Evolutionary conservation across 2,888 invertebrate species (phyloP), one percentile per base, ranked within the genome.

Genomic region (Tenthredo scrophulariae): DNA sequence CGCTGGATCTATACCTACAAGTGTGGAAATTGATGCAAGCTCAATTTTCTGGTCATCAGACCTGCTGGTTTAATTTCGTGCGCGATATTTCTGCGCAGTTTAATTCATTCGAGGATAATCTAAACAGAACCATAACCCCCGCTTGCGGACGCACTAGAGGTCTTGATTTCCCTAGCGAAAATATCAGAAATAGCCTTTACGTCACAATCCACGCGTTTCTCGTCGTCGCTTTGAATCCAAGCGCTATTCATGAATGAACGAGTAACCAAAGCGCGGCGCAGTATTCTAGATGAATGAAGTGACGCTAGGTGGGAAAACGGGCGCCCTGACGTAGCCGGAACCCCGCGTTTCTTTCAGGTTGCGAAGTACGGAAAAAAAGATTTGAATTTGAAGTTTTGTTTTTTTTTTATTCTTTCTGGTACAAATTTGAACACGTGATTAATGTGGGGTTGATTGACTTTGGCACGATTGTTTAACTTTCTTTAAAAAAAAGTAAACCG

Each of bases 211-310:
- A 58, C 37, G 37, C 50, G 10, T 6, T 83, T 22, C 43, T 33
- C 58, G 72, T 54, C 18, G 74, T 22, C 26, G 62, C 22, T 18
- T 22, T 62, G 37, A 33, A 18, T 43, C 58, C 37, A 33, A 33
- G 15, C 83, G 50, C 33, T 29, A n/a, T 77, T 79, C 84, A 65
- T 84, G 65, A 84, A 84, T 84, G 84, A 84, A 79, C 77, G 79
- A 84, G 46, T 79, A 43, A 77, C 40, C 10, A 62, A 79, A 50
- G 70, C 50, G 75, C 79, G 33, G 37, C 62, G 79, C 33, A 58
- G 79, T 79, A 62, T 77, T 75, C 43, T 65, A 77, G 15, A 84
- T 84, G 84, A 84, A 84, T 84, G 84, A 84, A 79, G 79, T 58
- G 37, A 79, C 58, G 79, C 37, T 79, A 62, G 79, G 79, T 79